phyloP scores from a whole-genome alignment of 2,888 invertebrate genomes.

The Drosophila macrospina region DNA sequence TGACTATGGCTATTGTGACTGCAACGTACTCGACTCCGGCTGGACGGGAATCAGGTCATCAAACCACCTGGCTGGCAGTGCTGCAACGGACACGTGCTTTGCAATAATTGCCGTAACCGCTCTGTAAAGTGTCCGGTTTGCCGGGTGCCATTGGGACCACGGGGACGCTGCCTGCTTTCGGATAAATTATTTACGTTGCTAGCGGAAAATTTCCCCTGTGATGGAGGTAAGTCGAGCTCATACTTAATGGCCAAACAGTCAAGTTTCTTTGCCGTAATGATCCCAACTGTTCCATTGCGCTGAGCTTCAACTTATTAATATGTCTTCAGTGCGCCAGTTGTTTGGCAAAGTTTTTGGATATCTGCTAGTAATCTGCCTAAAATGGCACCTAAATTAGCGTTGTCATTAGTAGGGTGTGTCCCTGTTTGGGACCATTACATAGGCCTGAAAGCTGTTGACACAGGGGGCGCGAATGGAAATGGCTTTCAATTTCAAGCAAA shows the following conservation, averaged over 20 bases:
- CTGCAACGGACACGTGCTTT: slow-evolving; percentile 86
- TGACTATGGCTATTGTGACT: slow-evolving; percentile 4
- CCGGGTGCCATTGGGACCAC: slow-evolving; percentile 85
- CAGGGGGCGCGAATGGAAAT: slow-evolving; percentile 21
- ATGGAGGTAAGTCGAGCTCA: slow-evolving; percentile 78
- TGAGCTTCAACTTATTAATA: slow-evolving; percentile 51
- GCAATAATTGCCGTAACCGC: slow-evolving; percentile 85
- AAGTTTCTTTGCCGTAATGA: slow-evolving; percentile 33
- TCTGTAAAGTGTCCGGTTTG: slow-evolving; percentile 86
- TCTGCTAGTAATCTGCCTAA: slow-evolving; percentile 38
- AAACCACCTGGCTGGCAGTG: slow-evolving; percentile 86
- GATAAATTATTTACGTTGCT: slow-evolving; percentile 86
- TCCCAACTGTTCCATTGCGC: slow-evolving; percentile 31
- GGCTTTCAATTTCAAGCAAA: slow-evolving; percentile 29
- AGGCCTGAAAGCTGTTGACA: slow-evolving; percentile 23
- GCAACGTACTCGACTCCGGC: slow-evolving; percentile 4
- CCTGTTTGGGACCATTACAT: slow-evolving; percentile 17
- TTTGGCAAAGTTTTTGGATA: slow-evolving; percentile 47
- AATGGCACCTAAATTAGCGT: slow-evolving; percentile 69
- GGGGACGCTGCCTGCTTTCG: slow-evolving; percentile 86
- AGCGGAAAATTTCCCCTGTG: slow-evolving; percentile 85
- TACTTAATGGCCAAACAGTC: slow-evolving; percentile 21
- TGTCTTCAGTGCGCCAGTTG: slow-evolving; percentile 63
- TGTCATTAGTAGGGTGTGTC: slow-evolving; percentile 64
- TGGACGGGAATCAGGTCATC: slow-evolving; percentile 75